phyloP scores from a whole-genome alignment of 2,113 vertebrate genomes.

The Caretta caretta region DNA sequence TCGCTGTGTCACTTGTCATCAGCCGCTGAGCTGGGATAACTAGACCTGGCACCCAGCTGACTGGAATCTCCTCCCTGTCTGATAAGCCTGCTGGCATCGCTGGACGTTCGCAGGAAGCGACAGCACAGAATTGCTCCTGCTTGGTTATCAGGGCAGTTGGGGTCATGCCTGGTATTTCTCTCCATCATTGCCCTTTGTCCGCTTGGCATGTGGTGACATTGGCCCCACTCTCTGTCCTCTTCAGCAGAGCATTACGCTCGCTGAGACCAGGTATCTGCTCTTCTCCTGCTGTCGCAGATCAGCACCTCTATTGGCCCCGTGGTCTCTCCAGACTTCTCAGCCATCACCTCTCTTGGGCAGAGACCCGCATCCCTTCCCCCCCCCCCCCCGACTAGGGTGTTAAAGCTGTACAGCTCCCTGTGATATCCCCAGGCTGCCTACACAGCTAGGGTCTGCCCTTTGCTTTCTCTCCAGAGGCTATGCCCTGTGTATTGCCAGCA shows the following conservation, averaged over 20 bases:
- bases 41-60: neutral
- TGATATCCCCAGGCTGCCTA: neutral
- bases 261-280: neutral
- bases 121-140: neutral
- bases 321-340: neutral
- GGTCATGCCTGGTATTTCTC: neutral
- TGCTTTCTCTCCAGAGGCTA: neutral
- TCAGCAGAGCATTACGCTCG: neutral
- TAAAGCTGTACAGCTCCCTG: neutral
- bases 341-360: neutral
- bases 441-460: neutral
- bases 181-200: neutral
- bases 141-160: neutral
- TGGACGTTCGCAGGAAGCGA: neutral
- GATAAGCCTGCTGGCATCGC: neutral
- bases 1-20: neutral
- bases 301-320: neutral
- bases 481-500: no score
- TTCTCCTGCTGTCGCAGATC: neutral
- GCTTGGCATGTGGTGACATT: neutral
- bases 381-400: neutral
- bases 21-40: neutral
- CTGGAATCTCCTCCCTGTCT: neutral
- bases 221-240: neutral
- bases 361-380: neutral